These are phyloP conservation scores for Chrysolina americana DNA, from an alignment of 2,888 invertebrate species.

Conservation along the genomic window DNA sequence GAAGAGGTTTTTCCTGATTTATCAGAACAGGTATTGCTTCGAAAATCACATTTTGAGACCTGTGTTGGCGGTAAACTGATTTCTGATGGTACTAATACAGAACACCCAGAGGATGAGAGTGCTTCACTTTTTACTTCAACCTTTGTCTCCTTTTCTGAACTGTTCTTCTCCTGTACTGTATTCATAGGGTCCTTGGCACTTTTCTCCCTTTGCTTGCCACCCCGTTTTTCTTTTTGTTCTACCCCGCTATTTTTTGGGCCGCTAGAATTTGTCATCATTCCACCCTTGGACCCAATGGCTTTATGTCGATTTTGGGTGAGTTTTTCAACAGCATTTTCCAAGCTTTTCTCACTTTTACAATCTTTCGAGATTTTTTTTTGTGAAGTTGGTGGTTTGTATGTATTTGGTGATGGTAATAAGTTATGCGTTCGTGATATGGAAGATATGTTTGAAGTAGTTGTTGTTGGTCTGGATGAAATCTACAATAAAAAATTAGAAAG, in stretches of 20 bases:
- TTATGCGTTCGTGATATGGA: slow-evolving; percentile 39
- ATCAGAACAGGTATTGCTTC: background rate
- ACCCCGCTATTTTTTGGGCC: slow-evolving; percentile 8
- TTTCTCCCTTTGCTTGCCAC: slow-evolving; percentile 4
- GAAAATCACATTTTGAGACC: background rate
- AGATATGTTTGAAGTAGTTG: slow-evolving; percentile 39
- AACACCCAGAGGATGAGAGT: background rate
- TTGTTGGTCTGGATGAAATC: slow-evolving; percentile 43
- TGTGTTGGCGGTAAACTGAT: background rate
- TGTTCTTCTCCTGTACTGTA: background rate
- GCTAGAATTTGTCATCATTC: background rate
- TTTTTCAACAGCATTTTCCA: slow-evolving; percentile 66
- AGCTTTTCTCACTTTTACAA: slow-evolving; percentile 64
- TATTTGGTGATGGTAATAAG: slow-evolving; percentile 32
- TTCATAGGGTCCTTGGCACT: background rate
- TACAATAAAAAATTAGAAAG: slow-evolving; percentile 32
- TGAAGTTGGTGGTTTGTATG: slow-evolving; percentile 40
- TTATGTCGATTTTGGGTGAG: slow-evolving; percentile 64
- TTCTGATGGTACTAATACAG: background rate
- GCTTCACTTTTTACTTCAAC: background rate
- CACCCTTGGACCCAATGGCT: slow-evolving; percentile 50
- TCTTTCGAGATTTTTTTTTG: slow-evolving; percentile 54
- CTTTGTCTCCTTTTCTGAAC: background rate
- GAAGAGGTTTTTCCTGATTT: background rate
- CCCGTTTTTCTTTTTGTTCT: slow-evolving; percentile 14